Evolutionary conservation across 2,888 invertebrate species (phyloP), one percentile per base, ranked within the genome.

Genomic region (Ceramica pisi): DNA sequence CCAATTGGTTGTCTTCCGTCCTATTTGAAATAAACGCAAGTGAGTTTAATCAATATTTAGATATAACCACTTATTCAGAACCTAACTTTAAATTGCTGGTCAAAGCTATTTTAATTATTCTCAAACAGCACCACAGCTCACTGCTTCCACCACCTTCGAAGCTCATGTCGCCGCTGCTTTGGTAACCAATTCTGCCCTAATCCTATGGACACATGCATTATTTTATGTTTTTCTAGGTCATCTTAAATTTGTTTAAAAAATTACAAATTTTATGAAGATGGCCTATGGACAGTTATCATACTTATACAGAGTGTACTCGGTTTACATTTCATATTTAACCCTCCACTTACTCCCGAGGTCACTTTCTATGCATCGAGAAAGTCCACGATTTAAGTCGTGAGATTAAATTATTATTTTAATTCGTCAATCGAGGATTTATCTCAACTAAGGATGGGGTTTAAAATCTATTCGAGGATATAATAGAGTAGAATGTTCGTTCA

Each of bases 321-420:
- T 82, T 84, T 84, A 75, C 67, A 70, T 85, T 81, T 85, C 67
- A 86, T 83, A 85, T 86, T 85, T 78, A 83, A 85, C 79, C 86
- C 85, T 84, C 85, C 81, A 75, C 85, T 85, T 78, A 81, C 77
- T 65, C 75, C 68, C 61, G 85, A 83, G 86, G 86, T 84, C 86
- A 81, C 85, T 85, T 85, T 85, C 85, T 85, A 86, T 79, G 74
- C 86, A 84, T 76, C 72, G 81, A 79, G 82, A 81, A 86, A 86
- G 84, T 86, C 81, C 68, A 81, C 80, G 76, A 71, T 84, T 84
- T 74, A 81, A 65, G 70, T 86, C 68, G 75, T 73, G 77, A 81
- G 72, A 81, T 84, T 72, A 77, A 62, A 61, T 65, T 73, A 75
- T 80, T 79, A 75, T 78, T 83, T 71, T 70, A 78, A 62, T 71